Percentiles rank a stretch among this genome's conserved stretches.
Evolutionary conservation across 2,888 invertebrate genomes (phyloP).

Genomic region (Caenorhabditis sp.): DNA sequence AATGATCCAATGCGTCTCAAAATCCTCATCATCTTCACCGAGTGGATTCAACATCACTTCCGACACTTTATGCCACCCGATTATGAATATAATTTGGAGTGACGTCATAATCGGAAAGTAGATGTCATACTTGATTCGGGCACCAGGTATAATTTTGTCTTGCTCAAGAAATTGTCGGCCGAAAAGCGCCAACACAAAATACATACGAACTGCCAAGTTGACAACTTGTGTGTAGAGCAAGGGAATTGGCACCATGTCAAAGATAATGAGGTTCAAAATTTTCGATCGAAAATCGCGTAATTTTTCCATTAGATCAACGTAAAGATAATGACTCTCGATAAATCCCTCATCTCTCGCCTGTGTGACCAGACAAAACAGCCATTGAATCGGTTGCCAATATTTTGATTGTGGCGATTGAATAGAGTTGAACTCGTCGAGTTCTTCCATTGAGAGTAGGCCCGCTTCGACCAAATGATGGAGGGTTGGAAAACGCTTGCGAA

Average conservation of each 20-base stretch:
- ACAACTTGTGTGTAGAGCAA: conserved; percentile 54
- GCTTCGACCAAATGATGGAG: conserved; percentile 61
- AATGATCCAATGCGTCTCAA: conserved; percentile 66
- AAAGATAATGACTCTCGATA: conserved; percentile 54
- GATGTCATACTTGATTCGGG: conserved; percentile 48
- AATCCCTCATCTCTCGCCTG: conserved; percentile 40
- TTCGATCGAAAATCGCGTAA: conserved; percentile 59
- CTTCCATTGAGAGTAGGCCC: conserved; percentile 56
- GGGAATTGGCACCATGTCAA: conserved; percentile 63
- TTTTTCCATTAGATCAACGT: conserved; percentile 62
- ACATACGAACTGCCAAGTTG: conserved; percentile 61
- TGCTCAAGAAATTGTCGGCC: conserved; percentile 59
- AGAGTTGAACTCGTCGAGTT: conserved; percentile 58
- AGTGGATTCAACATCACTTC: conserved; percentile 66
- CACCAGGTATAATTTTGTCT: conserved; percentile 33
- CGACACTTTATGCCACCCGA: conserved; percentile 67
- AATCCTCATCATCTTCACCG: conserved; percentile 65
- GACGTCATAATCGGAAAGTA: conserved; percentile 63
- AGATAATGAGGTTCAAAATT: conserved; percentile 60
- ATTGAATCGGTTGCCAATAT: conserved; percentile 63
- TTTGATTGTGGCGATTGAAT: conserved; percentile 58
- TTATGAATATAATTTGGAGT: conserved; percentile 64
- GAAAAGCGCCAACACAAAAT: conserved; percentile 61
- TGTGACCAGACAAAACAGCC: conserved; percentile 45
- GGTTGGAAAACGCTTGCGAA: conserved; percentile 63